These are phyloP conservation scores for Anthonomus grandis DNA, from an alignment of 1,140 invertebrate genomes.

Conservation along the genomic window DNA sequence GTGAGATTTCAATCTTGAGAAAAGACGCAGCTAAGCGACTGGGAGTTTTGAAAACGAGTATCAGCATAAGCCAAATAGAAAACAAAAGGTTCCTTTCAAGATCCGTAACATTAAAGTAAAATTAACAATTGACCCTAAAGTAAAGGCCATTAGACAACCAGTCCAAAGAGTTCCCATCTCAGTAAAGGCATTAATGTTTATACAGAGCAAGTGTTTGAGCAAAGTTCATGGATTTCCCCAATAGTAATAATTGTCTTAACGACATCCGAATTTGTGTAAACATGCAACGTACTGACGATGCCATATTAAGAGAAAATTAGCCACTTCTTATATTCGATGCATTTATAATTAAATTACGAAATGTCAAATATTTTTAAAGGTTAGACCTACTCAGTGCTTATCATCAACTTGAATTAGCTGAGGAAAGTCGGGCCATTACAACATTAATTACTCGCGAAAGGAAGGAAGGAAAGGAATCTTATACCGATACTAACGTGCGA, in stretches of 20 bases:
- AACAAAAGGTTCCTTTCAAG: too few relatives aligned
- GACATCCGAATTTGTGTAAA: conserved; percentile 40
- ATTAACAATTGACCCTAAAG: conserved; percentile 30
- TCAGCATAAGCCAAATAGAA: too few relatives aligned
- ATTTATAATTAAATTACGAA: conserved; percentile 31
- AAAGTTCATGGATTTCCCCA: conserved; percentile 37
- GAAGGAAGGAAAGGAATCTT: too few relatives aligned
- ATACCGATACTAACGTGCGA: conserved; percentile 45
- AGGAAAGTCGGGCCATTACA: too few relatives aligned
- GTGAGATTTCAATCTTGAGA: too few relatives aligned
- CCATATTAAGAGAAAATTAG: conserved; percentile 35
- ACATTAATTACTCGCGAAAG: conserved; percentile 45
- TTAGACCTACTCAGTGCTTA: conserved; percentile 13
- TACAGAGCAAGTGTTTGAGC: conserved; percentile 32
- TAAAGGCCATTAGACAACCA: conserved; percentile 35
- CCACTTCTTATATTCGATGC: conserved; percentile 36
- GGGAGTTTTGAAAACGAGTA: too few relatives aligned
- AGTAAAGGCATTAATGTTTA: conserved; percentile 34
- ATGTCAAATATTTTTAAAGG: conserved; percentile 20
- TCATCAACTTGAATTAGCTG: too few relatives aligned
- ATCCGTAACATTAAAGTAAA: conserved; percentile 34
- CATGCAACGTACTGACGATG: conserved; percentile 38
- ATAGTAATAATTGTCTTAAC: conserved; percentile 34
- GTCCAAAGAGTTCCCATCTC: conserved; percentile 30
- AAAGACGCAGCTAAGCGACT: too few relatives aligned